Evolutionary conservation across 2,797 vertebrate genomes (phyloP).

Genomic region (Neostethus bicornis): DNA sequence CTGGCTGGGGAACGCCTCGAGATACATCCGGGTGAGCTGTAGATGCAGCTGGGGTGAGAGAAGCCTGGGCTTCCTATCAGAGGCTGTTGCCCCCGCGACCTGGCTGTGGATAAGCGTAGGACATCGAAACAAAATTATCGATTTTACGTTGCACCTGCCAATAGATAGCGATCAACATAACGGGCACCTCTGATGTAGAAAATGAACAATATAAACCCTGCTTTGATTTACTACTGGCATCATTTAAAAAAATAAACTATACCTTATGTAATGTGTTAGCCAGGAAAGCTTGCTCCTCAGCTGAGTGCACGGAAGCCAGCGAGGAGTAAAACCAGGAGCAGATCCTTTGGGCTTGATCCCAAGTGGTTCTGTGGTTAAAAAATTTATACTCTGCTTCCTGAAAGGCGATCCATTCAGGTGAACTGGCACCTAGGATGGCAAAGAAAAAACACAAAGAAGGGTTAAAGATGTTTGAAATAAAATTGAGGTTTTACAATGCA

Average conservation of each 20-base stretch:
- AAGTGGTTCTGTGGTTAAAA: constrained; percentile 91
- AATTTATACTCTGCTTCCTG: constrained; percentile 94
- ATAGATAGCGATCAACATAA: no score
- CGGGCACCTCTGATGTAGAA: no score
- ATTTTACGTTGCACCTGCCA: no score
- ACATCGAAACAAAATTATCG: no score
- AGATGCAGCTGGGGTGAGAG: no score
- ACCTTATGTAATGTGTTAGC: constrained; percentile 89
- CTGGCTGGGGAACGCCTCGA: no score
- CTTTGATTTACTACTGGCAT: background rate
- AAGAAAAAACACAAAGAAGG: background rate
- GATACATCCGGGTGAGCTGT: no score
- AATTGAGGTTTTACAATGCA: background rate
- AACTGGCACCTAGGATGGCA: constrained; percentile 71
- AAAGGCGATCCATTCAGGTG: constrained; percentile 89
- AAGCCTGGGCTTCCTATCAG: no score
- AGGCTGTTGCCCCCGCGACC: no score
- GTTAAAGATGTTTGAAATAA: constrained; percentile 10
- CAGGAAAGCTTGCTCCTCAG: constrained; percentile 88
- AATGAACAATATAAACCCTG: constrained; percentile 4
- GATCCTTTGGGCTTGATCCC: constrained; percentile 93
- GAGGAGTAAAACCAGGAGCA: constrained; percentile 91
- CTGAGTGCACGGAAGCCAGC: constrained; percentile 87
- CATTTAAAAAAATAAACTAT: constrained; percentile 13
- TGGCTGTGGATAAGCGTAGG: no score